Percentiles rank a stretch among this genome's conserved stretches.
phyloP scores from a whole-genome alignment of 2,113 vertebrate genomes.

The Mellivora capensis region DNA sequence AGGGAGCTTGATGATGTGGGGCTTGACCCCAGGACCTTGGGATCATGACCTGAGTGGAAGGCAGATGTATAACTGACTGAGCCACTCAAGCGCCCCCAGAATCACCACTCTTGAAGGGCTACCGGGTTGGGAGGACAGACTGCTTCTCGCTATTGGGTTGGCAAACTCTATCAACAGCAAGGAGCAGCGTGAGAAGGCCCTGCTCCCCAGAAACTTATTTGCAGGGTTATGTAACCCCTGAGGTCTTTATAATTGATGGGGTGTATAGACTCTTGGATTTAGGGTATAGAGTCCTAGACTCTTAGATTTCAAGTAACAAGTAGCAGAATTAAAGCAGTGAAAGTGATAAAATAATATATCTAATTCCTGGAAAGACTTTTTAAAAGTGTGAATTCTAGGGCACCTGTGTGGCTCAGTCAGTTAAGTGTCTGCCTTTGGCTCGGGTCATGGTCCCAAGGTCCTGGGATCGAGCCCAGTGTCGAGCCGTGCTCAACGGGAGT shows the following conservation, averaged over 20 bases:
- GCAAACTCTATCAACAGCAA: neutral
- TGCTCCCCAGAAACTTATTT: neutral
- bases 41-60: no score
- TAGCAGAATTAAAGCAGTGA: neutral
- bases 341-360: neutral
- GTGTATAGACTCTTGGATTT: neutral
- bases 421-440: no score
- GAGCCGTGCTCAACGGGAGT: no score
- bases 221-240: neutral
- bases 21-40: no score
- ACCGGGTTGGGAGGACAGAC: fast-evolving
- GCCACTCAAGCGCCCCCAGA: no score
- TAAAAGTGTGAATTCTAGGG: neutral
- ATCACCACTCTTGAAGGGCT: neutral
- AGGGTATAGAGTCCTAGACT: neutral
- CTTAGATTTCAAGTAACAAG: neutral
- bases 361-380: neutral
- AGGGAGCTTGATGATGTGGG: no score
- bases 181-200: neutral
- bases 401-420: no score
- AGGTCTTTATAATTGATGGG: neutral
- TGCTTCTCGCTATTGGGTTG: neutral
- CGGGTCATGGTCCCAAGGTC: no score
- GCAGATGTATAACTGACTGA: no score
- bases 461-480: no score